These are phyloP conservation scores for Nowickia ferox DNA, from an alignment of 2,888 invertebrate species.

Conservation along the genomic window DNA sequence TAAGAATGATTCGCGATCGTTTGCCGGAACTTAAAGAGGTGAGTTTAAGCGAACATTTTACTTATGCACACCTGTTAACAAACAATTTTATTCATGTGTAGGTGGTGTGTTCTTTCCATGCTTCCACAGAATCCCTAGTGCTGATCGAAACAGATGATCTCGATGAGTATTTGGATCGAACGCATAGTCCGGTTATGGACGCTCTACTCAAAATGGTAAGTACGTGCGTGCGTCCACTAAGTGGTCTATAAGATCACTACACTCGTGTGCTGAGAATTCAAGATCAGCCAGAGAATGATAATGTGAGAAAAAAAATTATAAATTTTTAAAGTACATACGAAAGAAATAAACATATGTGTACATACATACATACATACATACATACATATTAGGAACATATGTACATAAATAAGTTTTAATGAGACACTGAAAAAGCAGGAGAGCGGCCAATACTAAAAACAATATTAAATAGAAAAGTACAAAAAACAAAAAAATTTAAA, in stretches of 20 bases:
- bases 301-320: conserved; percentile 2
- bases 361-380: too few species aligned
- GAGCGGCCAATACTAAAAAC: not conserved
- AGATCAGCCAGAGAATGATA: conserved; percentile 9
- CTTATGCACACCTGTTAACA: not conserved
- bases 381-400: too few species aligned
- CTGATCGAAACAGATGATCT: conserved; percentile 55
- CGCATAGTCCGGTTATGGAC: conserved; percentile 51
- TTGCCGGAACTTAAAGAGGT: conserved; percentile 68
- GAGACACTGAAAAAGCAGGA: not conserved
- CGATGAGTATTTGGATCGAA: conserved; percentile 37
- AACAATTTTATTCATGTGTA: conserved; percentile 26
- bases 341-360: too few species aligned
- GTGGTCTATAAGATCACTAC: not conserved
- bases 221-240: not conserved
- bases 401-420: not conserved
- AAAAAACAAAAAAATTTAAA: not conserved
- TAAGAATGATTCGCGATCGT: conserved; percentile 65
- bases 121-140: conserved; percentile 58
- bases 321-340: not conserved
- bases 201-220: conserved; percentile 68
- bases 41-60: not conserved
- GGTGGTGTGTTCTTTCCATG: conserved; percentile 38
- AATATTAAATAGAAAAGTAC: conserved; percentile 5
- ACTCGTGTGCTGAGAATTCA: not conserved